Conservation (phyloP, 2,888 invertebrate species). For the Caenorhabditis plicata region DNA sequence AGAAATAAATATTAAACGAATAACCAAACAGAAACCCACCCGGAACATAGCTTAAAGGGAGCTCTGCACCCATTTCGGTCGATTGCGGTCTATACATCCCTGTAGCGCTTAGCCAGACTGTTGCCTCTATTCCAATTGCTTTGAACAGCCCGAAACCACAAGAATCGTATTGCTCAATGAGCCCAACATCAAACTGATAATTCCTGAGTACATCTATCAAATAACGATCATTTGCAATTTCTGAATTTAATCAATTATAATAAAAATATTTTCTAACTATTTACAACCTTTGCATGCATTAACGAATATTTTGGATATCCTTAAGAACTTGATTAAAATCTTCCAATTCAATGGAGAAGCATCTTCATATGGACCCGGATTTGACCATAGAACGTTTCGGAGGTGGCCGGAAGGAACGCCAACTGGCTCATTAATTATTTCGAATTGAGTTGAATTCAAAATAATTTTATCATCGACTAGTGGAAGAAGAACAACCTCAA, state of each 20-base stretch:
- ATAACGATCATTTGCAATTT: conserved; percentile 21
- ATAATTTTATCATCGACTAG: conserved; percentile 33
- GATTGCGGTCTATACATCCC: conserved; percentile 53
- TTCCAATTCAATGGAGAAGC: conserved; percentile 54
- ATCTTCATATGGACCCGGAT: conserved; percentile 59
- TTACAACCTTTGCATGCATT: conserved; percentile 37
- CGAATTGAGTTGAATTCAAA: conserved; percentile 8
- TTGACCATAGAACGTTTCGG: conserved; percentile 51
- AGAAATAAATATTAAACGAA: conserved; percentile 4
- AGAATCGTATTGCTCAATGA: conserved; percentile 59
- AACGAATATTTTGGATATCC: conserved; percentile 48
- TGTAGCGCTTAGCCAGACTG: conserved; percentile 58
- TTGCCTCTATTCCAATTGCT: conserved; percentile 31
- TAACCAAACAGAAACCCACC: conserved; percentile 36
- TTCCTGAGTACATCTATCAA: conserved; percentile 25
- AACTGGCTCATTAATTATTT: conserved; percentile 38
- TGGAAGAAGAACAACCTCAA: conserved; percentile 38
- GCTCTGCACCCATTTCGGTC: conserved; percentile 44
- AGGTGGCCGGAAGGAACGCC: conserved; percentile 36
- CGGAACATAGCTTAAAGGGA: conserved; percentile 60
- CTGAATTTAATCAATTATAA: conserved; percentile 10
- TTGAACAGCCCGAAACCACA: conserved; percentile 54
- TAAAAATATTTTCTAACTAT: neutral
- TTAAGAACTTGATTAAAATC: conserved; percentile 51
- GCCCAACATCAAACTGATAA: conserved; percentile 49